Percentiles rank a stretch among this genome's conserved stretches.
Conservation (phyloP, 2,888 invertebrate species). For the Urechis unicinctus region DNA sequence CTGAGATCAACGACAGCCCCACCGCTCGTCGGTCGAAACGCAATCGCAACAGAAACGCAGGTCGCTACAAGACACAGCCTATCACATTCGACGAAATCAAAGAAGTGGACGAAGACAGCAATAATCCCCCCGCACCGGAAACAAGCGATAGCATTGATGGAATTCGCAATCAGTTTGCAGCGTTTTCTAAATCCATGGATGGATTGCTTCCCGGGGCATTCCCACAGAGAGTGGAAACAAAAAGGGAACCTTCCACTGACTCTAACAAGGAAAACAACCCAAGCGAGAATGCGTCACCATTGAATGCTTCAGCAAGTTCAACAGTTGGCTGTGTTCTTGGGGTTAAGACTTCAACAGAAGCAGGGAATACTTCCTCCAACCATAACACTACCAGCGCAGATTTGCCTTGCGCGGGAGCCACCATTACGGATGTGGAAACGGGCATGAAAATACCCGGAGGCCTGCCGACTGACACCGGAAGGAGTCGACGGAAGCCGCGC, state of each 20-base stretch:
- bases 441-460: neutral
- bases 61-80: conserved; percentile 64
- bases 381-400: neutral
- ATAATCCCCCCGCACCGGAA: conserved; percentile 7
- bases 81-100: conserved; percentile 72
- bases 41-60: conserved; percentile 47
- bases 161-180: conserved; percentile 33
- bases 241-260: conserved; percentile 47
- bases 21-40: conserved; percentile 18
- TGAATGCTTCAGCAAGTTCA: too few species aligned
- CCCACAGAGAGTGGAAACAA: conserved; percentile 49
- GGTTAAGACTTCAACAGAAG: too few species aligned
- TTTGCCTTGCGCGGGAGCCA: neutral
- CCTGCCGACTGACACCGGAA: neutral
- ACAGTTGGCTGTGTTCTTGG: too few species aligned
- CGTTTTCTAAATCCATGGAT: conserved; percentile 47
- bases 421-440: neutral
- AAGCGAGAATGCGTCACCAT: neutral
- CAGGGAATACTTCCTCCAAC: neutral
- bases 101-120: conserved; percentile 56
- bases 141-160: conserved; percentile 7
- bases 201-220: conserved; percentile 43
- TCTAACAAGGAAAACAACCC: conserved; percentile 11
- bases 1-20: conserved; percentile 24
- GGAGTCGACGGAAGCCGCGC: neutral